These are phyloP conservation scores for Halyomorpha halys DNA, from an alignment of 1,140 invertebrate species.

Conservation along the genomic window DNA sequence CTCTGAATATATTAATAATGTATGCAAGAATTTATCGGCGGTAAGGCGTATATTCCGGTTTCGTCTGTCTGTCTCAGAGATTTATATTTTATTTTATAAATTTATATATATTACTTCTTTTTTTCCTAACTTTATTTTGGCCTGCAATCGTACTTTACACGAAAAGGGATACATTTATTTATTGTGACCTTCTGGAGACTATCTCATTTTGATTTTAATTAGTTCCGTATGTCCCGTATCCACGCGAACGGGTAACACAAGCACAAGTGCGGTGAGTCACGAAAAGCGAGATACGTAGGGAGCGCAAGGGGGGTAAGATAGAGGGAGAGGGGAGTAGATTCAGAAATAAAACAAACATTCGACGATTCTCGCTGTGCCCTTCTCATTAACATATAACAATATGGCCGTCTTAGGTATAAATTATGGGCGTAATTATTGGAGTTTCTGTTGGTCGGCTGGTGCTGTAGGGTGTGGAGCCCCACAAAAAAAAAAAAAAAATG, in stretches of 20 bases:
- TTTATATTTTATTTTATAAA: too few relatives aligned
- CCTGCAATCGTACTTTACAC: too few relatives aligned
- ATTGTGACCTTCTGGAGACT: too few relatives aligned
- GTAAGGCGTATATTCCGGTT: too few relatives aligned
- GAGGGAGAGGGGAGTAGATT: not conserved
- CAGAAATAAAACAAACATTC: constrained; percentile 2
- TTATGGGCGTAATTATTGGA: constrained; percentile 3
- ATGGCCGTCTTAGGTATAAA: constrained; percentile 2
- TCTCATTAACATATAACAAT: constrained; percentile 19
- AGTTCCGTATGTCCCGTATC: not conserved
- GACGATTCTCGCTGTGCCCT: not conserved
- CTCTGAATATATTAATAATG: too few relatives aligned
- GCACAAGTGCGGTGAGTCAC: not conserved
- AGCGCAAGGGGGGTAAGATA: too few relatives aligned
- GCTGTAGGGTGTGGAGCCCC: not conserved
- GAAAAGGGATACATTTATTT: too few relatives aligned
- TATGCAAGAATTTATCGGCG: too few relatives aligned
- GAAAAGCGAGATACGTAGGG: not conserved
- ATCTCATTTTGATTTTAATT: constrained; percentile 5
- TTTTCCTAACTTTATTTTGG: too few relatives aligned
- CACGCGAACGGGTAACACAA: not conserved
- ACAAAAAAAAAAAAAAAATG: not conserved
- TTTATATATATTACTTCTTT: too few relatives aligned
- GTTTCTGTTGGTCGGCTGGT: not conserved
- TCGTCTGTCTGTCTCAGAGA: too few relatives aligned